Evolutionary conservation across 2,797 vertebrate species (phyloP), one percentile per base, ranked within the genome.

Genomic region (Pteronotus mesoamericanus): DNA sequence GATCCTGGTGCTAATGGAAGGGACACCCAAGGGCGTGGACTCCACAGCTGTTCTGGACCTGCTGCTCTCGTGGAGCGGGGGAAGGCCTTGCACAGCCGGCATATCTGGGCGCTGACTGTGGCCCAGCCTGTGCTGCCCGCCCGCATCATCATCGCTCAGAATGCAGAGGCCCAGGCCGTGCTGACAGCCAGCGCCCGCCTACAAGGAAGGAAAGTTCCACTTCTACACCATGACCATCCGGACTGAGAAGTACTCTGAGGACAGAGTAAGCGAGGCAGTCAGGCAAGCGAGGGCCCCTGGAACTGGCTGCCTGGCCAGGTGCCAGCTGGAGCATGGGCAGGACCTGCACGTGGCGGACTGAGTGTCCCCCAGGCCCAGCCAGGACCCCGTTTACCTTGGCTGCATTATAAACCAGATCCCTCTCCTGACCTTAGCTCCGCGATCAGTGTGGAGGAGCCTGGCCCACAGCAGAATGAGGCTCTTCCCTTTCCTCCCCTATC

Each of bases 201-300:
- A 59, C 99, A 98, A 96, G 90, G 91, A 98, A 96, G 90, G 91
- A 12, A 93, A 97, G 82, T 99, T 99, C 97, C 96, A 93, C 82
- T 99, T 99, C 97, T 98, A 99, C 96, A 99, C 97, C 53, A 98
- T 98, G 79, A 99, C 99, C 95, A 99, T 99, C 97, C 99, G 99
- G 96, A 98, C 99, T 2, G 98, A 99, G 96, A 98, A 98, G 95
- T 99, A 98, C 97, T 99, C 98, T 0, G 99, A 99, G 88, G 99
- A 99, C 97, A 99, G 99, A 99, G n/a, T n/a, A 97, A 96, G 96
- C n/a, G n/a, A n/a, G 97, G 98, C 94, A 99, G 99, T 77, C 97
- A 69, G 93, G 95, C 98, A 0, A 99, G 98, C 97, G 98, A 98
- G 72, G 98, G 98, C 46, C 99, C 98, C 61, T 97, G 83, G 0